phyloP scores from a whole-genome alignment of 2,888 invertebrate genomes.

The Lycocerus yunnanus region DNA sequence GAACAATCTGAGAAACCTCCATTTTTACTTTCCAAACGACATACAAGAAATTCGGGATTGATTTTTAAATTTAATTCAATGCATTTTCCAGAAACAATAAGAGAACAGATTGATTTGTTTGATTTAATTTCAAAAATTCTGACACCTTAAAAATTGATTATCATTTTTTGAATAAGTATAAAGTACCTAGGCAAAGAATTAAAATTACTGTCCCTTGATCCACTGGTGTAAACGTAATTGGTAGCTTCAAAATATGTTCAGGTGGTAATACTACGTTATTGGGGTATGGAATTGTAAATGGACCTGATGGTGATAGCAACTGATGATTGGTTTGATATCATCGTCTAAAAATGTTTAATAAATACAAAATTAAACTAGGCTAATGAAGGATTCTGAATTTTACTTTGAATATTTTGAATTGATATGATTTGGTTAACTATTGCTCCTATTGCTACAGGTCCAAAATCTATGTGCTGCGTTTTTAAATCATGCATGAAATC shows the following conservation, averaged over 20 bases:
- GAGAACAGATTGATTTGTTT: slow-evolving; percentile 7
- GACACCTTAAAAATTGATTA: background rate
- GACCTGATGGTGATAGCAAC: slow-evolving; percentile 31
- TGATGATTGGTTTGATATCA: slow-evolving; percentile 26
- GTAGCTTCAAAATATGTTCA: slow-evolving; percentile 38
- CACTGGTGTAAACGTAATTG: slow-evolving; percentile 38
- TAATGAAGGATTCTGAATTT: background rate
- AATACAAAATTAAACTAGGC: background rate
- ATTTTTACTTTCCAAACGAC: slow-evolving; percentile 30
- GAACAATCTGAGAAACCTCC: slow-evolving; percentile 30
- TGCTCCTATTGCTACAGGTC: slow-evolving; percentile 34
- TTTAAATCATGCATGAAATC: slow-evolving; percentile 41
- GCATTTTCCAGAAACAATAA: slow-evolving; percentile 37
- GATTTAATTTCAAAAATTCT: slow-evolving; percentile 1
- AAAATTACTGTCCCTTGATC: slow-evolving; percentile 27
- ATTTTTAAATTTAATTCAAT: slow-evolving; percentile 27
- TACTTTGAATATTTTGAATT: slow-evolving; percentile 41
- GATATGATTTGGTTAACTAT: slow-evolving; percentile 31
- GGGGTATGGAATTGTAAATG: slow-evolving; percentile 30
- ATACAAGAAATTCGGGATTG: slow-evolving; percentile 36
- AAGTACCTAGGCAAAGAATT: background rate
- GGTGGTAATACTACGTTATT: slow-evolving; percentile 23
- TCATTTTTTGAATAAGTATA: background rate
- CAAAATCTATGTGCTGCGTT: slow-evolving; percentile 41
- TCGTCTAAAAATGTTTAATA: slow-evolving; percentile 23